Base-by-base conservation (phyloP, 2,888 invertebrate species). In the Drosophila meridiana region DNA sequence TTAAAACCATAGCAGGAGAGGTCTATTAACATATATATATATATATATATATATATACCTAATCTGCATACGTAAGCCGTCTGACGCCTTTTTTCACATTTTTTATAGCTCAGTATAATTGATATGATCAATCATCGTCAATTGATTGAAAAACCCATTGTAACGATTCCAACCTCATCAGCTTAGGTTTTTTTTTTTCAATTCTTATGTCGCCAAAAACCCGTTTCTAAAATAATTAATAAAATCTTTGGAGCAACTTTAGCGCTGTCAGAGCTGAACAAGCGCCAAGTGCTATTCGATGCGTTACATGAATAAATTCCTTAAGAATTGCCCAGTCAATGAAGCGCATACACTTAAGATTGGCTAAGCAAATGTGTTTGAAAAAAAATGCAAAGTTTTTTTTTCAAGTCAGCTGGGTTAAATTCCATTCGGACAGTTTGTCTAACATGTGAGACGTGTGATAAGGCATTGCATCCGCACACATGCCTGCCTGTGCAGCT, bases 381-480 rank as follows among this genome's bases (percentile, higher is more conserved):
- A 2, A 40, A 48, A 45, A n/a, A n/a, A 60, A 64, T 26, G 11
- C 47, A 32, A 26, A 60, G 13, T 52, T 42, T 2, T n/a, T 14
- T 42, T 40, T 68, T 5, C 3, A 40, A 45, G 48, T 50, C 50
- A 45, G 1, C 67, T 61, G 60, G 30, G 20, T 53, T 48, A 36
- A 50, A 48, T 63, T 63, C 20, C 40, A 32, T 30, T 8, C 28
- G 34, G 32, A 11, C 38, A 42, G 47, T 13, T 30, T 69, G 50
- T 42, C 68, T 50, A 48, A 30, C 47, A 43, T 6, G 38, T 58
- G 52, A 26, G 69, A 38, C 14, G 40, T 36, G 45, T 36, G 73
- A 62, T 62, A 62, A 66, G 55, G 32, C 56, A n/a, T 40, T 42
- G 30, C 40, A 56, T 56, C 38, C 38, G 53, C 53, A 38, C 53